Base-by-base conservation (phyloP, 2,888 invertebrate genomes). In the Lottia gigantea region DNA sequence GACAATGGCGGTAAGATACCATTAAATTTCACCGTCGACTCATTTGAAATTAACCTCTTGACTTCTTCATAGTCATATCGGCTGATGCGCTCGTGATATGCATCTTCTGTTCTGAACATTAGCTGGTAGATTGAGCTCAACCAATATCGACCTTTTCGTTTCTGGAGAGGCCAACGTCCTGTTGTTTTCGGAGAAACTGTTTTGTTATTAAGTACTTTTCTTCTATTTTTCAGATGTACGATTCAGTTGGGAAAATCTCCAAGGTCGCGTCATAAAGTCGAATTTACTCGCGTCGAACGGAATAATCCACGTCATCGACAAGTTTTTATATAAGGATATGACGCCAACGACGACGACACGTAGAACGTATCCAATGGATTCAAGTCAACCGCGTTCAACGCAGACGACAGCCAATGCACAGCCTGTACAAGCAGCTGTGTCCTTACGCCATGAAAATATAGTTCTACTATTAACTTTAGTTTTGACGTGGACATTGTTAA, bases 281-380 rank as follows among this genome's bases (percentile, higher is more conserved):
- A 81, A 84, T 71, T 78, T 83, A 64, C 74, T 82, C 19, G 79
- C 82, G 15, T 77, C 77, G 25, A 83, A 84, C 73, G 84, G 83
- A 16, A 78, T 84, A n/a, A 82, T 84, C 31, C 84, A 84, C 68
- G 76, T 83, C 14, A 71, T 83, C 15, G 80, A 82, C 68, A 77
- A 79, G 26, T 75, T 82, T 49, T 73, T 84, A 64, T 75, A 81
- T 61, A 76, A 74, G 16, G 74, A 78, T 14, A 78, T 77, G 14
- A 74, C 77, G 62, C 72, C 75, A 64, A 72, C 75, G n/a, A 78
- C 79, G 47, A 75, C 78, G 15, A 64, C 71, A 55, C 19, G 23
- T 8, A 55, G 19, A 23, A 23, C 55, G 19, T 23, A 23, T 12
- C 19, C 23, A 23, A 12, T 23, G 0, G 55, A 55, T 8, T 8